Evolutionary conservation across 2,113 vertebrate species (phyloP).

Genomic region (Xiphias gladius): DNA sequence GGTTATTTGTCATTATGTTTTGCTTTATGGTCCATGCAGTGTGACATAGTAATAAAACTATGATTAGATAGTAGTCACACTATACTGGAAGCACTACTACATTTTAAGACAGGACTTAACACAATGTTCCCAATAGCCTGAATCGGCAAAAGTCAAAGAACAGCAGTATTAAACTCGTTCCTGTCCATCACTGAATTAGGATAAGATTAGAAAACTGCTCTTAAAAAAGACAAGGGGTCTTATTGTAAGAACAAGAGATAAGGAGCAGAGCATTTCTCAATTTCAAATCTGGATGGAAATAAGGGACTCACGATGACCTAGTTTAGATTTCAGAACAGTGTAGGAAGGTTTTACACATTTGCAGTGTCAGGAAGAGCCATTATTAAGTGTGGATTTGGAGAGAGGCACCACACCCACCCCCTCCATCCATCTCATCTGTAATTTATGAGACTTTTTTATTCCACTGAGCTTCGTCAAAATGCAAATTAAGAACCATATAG

Average conservation of each 20-base stretch:
- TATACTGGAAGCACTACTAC: neutral
- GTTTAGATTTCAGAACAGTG: constrained; percentile 48
- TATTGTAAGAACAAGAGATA: constrained; percentile 25
- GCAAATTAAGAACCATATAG: constrained; percentile 5
- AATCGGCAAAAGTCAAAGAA: constrained; percentile 9
- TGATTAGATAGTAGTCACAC: constrained; percentile 4
- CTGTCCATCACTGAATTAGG: constrained; percentile 21
- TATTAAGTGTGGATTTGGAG: constrained; percentile 50
- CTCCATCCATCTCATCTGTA: constrained; percentile 52
- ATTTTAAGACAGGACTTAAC: constrained; percentile 2
- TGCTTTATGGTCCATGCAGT: neutral
- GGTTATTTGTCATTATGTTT: neutral
- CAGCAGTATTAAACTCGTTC: constrained; percentile 1
- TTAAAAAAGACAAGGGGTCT: constrained; percentile 29
- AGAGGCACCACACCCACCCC: constrained; percentile 34
- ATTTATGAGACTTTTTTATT: constrained; percentile 44
- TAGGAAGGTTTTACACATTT: constrained; percentile 35
- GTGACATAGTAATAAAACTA: constrained; percentile 1
- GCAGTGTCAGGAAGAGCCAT: constrained; percentile 50
- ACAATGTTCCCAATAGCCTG: constrained; percentile 3
- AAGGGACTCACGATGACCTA: constrained; percentile 64
- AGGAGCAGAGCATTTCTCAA: constrained; percentile 12
- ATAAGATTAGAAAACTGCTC: constrained; percentile 38
- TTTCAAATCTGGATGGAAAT: constrained; percentile 48
- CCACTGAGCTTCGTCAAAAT: constrained; percentile 14